Percentiles rank a stretch among this genome's conserved stretches.
Evolutionary conservation across 2,888 invertebrate genomes (phyloP).

Genomic region (Thera britannica): DNA sequence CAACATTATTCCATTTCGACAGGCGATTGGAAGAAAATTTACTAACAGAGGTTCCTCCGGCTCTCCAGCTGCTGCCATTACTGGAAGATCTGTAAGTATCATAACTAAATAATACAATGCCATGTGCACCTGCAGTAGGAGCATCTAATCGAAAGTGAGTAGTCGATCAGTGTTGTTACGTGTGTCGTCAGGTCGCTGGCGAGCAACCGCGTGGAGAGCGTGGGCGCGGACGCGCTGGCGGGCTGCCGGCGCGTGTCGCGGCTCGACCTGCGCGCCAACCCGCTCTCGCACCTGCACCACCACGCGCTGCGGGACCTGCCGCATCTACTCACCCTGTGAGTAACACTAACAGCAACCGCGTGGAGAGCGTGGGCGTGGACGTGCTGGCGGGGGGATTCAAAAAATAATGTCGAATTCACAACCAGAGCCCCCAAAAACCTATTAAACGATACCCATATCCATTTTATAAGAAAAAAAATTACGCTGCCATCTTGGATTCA

Average conservation of each 20-base stretch:
- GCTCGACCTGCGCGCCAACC: slow-evolving; percentile 91
- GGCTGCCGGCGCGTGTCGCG: slow-evolving; percentile 48
- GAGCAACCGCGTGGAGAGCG: slow-evolving; percentile 91
- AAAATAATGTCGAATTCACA: too few species aligned
- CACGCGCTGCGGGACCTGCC: slow-evolving; percentile 90
- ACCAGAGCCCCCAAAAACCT: too few species aligned
- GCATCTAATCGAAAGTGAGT: too few species aligned
- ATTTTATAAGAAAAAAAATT: too few species aligned
- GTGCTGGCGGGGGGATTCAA: slow-evolving; percentile 83
- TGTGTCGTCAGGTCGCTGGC: slow-evolving; percentile 88
- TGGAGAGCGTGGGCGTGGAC: slow-evolving; percentile 89
- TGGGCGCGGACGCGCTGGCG: slow-evolving; percentile 88
- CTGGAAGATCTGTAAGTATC: slow-evolving; percentile 94
- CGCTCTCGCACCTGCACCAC: slow-evolving; percentile 80
- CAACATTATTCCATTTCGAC: slow-evolving; percentile 36
- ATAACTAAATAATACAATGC: too few species aligned
- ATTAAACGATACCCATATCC: too few species aligned
- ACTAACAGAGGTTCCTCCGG: slow-evolving; percentile 89
- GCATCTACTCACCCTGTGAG: slow-evolving; percentile 79
- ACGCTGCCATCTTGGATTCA: too few species aligned
- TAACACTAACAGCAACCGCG: slow-evolving; percentile 86
- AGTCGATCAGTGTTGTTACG: neutral
- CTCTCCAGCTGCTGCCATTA: slow-evolving; percentile 89
- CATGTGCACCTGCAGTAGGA: too few species aligned
- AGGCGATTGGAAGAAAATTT: slow-evolving; percentile 77